phyloP scores from a whole-genome alignment of 30 jellyfish, hydroid and myxozoan species.

The Aurelia sp. region DNA sequence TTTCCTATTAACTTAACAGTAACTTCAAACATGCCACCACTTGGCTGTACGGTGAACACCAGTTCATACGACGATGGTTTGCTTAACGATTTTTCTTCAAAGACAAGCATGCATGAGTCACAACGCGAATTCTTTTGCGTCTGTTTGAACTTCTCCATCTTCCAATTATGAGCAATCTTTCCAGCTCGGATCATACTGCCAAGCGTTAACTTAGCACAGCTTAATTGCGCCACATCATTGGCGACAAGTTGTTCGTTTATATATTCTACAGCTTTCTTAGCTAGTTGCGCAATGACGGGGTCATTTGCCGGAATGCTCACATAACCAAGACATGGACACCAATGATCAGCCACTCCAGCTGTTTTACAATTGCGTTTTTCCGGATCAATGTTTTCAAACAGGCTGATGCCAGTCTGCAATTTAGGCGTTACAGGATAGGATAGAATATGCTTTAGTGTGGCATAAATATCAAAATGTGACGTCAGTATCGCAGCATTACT shows the following conservation, averaged over 20 bases:
- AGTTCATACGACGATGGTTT: conserved; percentile 16
- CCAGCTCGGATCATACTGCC: conserved; percentile 36
- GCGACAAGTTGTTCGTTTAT: conserved; percentile 13
- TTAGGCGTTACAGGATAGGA: conserved; percentile 41
- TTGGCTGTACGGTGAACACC: conserved; percentile 47
- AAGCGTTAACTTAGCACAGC: conserved; percentile 11
- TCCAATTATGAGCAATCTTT: conserved; percentile 12
- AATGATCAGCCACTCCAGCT: conserved; percentile 76
- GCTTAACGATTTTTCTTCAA: neutral
- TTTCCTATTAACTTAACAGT: neutral
- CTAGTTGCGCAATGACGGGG: conserved; percentile 1
- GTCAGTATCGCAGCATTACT: conserved; percentile 37
- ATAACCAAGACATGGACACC: conserved; percentile 79
- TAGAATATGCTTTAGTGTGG: conserved; percentile 62
- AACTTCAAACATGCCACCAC: conserved; percentile 60
- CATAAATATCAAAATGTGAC: conserved; percentile 73
- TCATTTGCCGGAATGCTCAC: neutral
- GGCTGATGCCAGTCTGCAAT: conserved; percentile 63
- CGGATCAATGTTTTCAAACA: conserved; percentile 65
- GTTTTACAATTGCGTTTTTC: conserved; percentile 58
- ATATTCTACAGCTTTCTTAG: conserved; percentile 21
- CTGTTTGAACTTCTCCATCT: conserved; percentile 11
- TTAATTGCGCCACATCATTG: neutral
- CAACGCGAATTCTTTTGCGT: conserved; percentile 25
- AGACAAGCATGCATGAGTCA: conserved; percentile 23